Base-by-base conservation (phyloP, 2,797 vertebrate species). In the Adrianichthys oophorus region DNA sequence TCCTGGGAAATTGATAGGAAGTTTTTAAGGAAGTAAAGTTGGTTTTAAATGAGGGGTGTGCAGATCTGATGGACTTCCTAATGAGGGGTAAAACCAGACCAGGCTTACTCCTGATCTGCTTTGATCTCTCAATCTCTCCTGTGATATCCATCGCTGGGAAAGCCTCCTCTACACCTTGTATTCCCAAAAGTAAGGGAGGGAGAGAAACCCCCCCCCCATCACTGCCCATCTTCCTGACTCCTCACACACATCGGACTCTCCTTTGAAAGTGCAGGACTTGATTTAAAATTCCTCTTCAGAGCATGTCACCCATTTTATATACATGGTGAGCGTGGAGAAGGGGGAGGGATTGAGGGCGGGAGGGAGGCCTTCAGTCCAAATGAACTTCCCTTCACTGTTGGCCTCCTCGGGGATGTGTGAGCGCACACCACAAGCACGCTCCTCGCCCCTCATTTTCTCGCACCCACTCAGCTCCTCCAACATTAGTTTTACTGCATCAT, bases 211-310 rank as follows among this genome's bases (percentile, higher is more conserved):
- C 26, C 52, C 67, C 55, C 77, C 64, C 41, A 59, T 41, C 48
- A 45, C 67, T 73, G 74, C 67, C 79, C 74, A 66, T 74, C 68
- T 71, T 60, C 55, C 53, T 64, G 32, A 53, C 19, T 65, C 61
- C 73, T 78, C 79, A 80, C 74, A 59, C 86, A 80, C 79, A 84
- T 83, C 65, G 87, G 86, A 90, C 85, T 64, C 59, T 85, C 84
- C 85, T 88, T 87, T 90, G 85, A 90, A 86, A 81, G 76, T 88
- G 72, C 75, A 64, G 61, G 66, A 72, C 75, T 71, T 90, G 80
- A 91, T 92, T 90, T 90, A 89, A 89, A 89, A 91, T 91, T 90
- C 86, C 81, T 86, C 89, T 86, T 90, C 83, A 70, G 84, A 89
- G 82, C 80, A 56, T 87, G 83, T 89, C 86, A 83, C 88, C 86